Evolutionary conservation across 2,113 vertebrate genomes (phyloP).

Genomic region (Oceanites oceanicus): DNA sequence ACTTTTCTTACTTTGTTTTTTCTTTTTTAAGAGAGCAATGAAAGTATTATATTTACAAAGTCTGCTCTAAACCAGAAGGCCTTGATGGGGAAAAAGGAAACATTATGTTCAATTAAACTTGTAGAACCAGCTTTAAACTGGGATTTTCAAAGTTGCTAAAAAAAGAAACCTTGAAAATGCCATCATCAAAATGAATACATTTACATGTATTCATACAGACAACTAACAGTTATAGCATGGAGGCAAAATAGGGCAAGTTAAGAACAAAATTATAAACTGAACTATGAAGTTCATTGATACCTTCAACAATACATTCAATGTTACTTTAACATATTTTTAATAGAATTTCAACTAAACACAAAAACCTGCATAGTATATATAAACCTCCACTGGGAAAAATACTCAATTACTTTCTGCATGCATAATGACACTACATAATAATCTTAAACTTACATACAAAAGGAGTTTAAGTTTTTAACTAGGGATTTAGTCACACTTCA

Average conservation of each 20-base stretch:
- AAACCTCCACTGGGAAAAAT: conserved; percentile 11
- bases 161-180: background rate
- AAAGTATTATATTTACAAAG: background rate
- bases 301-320: background rate
- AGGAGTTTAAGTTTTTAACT: conserved; percentile 46
- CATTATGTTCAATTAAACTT: background rate
- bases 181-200: background rate
- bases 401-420: conserved; percentile 13
- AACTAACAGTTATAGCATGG: background rate
- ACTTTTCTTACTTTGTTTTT: background rate
- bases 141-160: background rate
- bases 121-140: background rate
- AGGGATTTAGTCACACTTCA: conserved; percentile 70
- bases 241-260: background rate
- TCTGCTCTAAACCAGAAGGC: background rate
- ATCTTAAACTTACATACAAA: background rate
- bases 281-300: background rate
- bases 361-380: background rate
- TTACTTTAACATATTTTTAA: background rate
- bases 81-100: background rate
- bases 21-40: background rate
- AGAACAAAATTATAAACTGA: background rate
- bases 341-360: conserved; percentile 17
- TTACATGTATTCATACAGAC: background rate
- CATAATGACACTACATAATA: conserved; percentile 17